Base-by-base conservation (phyloP, 2,888 invertebrate genomes). In the Imbricaverruca yamaguchii region DNA sequence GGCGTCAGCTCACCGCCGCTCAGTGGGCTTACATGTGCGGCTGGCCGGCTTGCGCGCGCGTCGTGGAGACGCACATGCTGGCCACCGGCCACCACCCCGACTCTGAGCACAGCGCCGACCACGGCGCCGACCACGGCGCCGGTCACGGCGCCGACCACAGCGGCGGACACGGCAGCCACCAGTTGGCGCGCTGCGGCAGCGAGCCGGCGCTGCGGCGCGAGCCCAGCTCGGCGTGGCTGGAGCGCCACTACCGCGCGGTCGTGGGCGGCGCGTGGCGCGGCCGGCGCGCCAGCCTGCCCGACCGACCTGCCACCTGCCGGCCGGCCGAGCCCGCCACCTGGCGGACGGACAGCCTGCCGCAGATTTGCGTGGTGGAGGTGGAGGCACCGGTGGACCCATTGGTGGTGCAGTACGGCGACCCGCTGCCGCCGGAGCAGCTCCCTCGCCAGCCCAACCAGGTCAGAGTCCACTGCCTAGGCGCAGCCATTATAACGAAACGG, bases 1-100 rank as follows among this genome's bases (percentile, higher is more conserved):
- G 92, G 0, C 89, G 92, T 80, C 91, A 91, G n/a, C 87, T 92
- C 65, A 89, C 92, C 82, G 92, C 93, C 0, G 91, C 92, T 84
- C 92, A 93, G 86, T 93, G 93, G 93, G 92, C 93, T 2, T 88
- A 91, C 84, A 92, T 91, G 86, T 92, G 92, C 86, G 92, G 92
- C 23, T 89, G 92, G 77, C 90, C 91, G 85, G 89, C 91, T 65
- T 92, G 92, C 85, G 91, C 92, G 7, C 92, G 92, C 85, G 90
- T 92, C 83, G 92, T 93, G 83, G 91, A 91, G 84, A 85, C 91
- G 91, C 85, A 74, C 74, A 1, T 15, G 8, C 53, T 74, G 53
- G 10, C 11, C 55, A 55, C 53, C 74, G 9, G 15, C 21, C 25
- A 8, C 39, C 6, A 7, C 18, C 0, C 18, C 18, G 25, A 10